Percentiles rank a stretch among this genome's conserved stretches.
Conservation (phyloP, 2,888 invertebrate genomes). For the Cryptus viduatorius region DNA sequence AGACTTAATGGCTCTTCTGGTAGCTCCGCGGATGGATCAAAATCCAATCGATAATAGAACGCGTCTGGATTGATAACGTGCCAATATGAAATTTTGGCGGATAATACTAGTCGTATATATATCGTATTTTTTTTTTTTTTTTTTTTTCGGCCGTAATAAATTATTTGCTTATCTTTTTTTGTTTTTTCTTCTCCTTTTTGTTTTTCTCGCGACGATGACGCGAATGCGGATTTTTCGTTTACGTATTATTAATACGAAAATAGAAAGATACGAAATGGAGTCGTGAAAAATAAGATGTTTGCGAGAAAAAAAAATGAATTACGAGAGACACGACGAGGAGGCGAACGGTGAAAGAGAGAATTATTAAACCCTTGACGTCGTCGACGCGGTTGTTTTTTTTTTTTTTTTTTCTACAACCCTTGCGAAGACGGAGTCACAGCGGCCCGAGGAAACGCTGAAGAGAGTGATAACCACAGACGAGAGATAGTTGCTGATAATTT, state of each 20-base stretch:
- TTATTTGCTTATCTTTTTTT: background rate
- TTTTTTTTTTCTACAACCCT: too few relatives aligned
- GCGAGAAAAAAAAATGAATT: constrained; percentile 39
- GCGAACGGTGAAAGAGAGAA: constrained; percentile 30
- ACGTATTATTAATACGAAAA: background rate
- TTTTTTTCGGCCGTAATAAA: background rate
- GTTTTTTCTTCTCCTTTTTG: background rate
- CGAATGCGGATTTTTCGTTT: too few relatives aligned
- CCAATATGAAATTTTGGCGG: background rate
- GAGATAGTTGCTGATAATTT: constrained; percentile 61
- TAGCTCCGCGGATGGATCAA: constrained; percentile 17
- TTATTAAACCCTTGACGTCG: constrained; percentile 54
- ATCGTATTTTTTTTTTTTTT: background rate
- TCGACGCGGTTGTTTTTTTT: constrained; percentile 25
- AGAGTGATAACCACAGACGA: constrained; percentile 23
- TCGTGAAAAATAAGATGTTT: constrained; percentile 45
- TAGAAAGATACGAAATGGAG: constrained; percentile 15
- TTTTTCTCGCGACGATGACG: too few relatives aligned
- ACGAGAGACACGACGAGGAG: constrained; percentile 31
- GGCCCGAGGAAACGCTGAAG: background rate
- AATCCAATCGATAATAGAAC: constrained; percentile 29
- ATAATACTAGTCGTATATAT: background rate
- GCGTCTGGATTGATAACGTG: constrained; percentile 21
- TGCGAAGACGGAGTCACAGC: background rate
- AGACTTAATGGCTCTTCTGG: constrained; percentile 7